Conservation (phyloP, 2,888 invertebrate genomes). For the Drosophila anomalipes region DNA sequence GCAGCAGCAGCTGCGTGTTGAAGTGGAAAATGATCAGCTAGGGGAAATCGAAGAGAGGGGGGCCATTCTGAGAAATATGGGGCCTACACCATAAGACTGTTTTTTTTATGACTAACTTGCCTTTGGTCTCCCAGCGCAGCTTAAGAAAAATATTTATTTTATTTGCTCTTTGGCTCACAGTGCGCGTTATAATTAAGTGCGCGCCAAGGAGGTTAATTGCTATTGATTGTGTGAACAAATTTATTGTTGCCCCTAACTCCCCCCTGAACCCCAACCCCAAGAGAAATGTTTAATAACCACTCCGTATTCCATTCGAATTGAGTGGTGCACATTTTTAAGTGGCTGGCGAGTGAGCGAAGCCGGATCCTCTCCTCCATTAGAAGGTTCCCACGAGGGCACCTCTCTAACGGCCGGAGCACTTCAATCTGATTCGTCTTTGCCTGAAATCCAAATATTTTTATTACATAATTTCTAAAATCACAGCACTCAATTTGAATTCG, state of each 20-base stretch:
- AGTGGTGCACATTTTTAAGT: constrained; percentile 28
- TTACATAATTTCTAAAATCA: constrained; percentile 21
- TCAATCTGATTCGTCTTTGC: neutral
- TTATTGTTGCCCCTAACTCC: constrained; percentile 45
- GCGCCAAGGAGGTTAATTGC: constrained; percentile 72
- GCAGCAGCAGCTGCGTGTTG: constrained; percentile 57
- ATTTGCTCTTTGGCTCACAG: constrained; percentile 45
- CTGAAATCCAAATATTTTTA: constrained; percentile 19
- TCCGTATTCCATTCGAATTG: neutral
- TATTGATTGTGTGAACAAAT: constrained; percentile 74
- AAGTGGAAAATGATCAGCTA: constrained; percentile 67
- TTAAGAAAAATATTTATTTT: constrained; percentile 63
- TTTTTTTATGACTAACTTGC: constrained; percentile 13
- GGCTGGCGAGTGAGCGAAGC: constrained; percentile 47
- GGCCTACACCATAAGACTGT: constrained; percentile 12
- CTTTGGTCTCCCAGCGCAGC: constrained; percentile 32
- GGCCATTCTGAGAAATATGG: neutral
- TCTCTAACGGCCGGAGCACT: constrained; percentile 23
- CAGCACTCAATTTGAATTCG: constrained; percentile 30
- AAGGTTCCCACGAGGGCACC: constrained; percentile 50
- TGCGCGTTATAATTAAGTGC: constrained; percentile 56
- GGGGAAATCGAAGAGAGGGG: neutral
- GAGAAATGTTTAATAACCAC: constrained; percentile 22
- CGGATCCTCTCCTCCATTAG: constrained; percentile 45
- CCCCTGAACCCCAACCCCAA: neutral